Evolutionary conservation across 37 sponge, comb jelly and placozoan genomes (phyloP), one percentile per base, ranked within the genome.

Genomic region (Diacarnus erythraeanus): DNA sequence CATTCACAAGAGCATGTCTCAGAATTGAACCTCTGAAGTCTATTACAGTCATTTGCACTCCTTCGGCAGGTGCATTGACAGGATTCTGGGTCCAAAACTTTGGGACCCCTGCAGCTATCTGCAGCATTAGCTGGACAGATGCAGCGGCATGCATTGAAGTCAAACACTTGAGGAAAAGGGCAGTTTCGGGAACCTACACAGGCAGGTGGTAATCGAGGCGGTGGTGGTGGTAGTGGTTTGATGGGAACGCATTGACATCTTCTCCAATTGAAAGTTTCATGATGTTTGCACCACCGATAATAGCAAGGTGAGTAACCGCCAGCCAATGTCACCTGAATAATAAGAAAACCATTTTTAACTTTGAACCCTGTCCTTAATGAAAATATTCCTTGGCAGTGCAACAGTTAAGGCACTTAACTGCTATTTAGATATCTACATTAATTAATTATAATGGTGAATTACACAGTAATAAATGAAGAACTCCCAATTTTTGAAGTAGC

Each of bases 1-100:
- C 51, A 88, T 47, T 67, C 75, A 74, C 80, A 89, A 12, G 4
- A 40, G 60, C 85, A 84, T 26, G 72, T 77, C 8, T 25, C 38
- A 1, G 26, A 17, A 47, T 47, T 47, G 51, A 47, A 47, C 51
- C 51, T 6, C 12, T 47, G 51, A 47, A 47, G 51, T 47, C 10
- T 15, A 47, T 47, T 47, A 12, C 51, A 47, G 6, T 47, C 10
- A 15, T 12, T 47, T 47, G 51, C 6, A 47, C 51, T 47, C 10
- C 10, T 47, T 12, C 51, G 21, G 44, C 77, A 81, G 0, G 70
- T 37, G 69, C 87, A 87, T 35, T 40, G 21, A 31, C 87, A 87
- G 56, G 60, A 81, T 6, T 25, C 23, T 29, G 34, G 18, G 38
- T 87, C 41, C 33, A 88, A 88, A 20, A 36, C 17, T n/a, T 78